These are phyloP conservation scores for Cheilosia vernalis DNA, from an alignment of 2,888 invertebrate species.

Conservation along the genomic window DNA sequence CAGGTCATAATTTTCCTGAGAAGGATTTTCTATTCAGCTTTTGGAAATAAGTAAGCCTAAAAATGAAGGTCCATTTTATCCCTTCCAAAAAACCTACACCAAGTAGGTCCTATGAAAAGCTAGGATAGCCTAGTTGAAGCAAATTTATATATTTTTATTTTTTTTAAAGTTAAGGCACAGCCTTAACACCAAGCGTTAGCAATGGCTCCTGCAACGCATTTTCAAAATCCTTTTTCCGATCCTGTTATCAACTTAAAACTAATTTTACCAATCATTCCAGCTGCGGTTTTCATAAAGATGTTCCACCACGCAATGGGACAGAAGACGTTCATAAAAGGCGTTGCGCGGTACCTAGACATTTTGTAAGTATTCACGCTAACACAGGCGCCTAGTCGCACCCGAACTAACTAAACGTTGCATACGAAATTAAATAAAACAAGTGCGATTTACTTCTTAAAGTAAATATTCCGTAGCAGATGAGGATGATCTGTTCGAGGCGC, in stretches of 20 bases:
- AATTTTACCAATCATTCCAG: constrained; percentile 44
- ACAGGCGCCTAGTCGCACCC: background rate
- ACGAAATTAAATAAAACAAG: constrained; percentile 48
- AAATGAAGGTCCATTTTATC: no score
- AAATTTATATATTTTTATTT: no score
- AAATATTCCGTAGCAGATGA: constrained; percentile 81
- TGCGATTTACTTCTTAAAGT: constrained; percentile 79
- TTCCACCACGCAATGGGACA: constrained; percentile 82
- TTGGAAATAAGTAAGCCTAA: no score
- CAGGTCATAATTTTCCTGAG: no score
- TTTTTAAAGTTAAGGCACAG: no score
- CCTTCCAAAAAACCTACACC: no score
- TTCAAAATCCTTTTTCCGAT: background rate
- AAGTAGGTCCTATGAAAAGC: no score
- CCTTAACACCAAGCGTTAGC: no score
- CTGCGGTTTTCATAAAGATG: constrained; percentile 81
- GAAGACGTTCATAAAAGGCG: constrained; percentile 79
- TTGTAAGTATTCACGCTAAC: constrained; percentile 79
- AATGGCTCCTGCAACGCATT: no score
- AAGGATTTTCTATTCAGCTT: no score
- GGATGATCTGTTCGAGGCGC: constrained; percentile 78
- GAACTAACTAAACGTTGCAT: constrained; percentile 10
- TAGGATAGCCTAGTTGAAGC: background rate
- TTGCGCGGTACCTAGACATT: constrained; percentile 79
- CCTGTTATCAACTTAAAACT: background rate